Evolutionary conservation across 1,140 invertebrate genomes (phyloP), one percentile per base, ranked within the genome.

Genomic region (Cydia amplana): DNA sequence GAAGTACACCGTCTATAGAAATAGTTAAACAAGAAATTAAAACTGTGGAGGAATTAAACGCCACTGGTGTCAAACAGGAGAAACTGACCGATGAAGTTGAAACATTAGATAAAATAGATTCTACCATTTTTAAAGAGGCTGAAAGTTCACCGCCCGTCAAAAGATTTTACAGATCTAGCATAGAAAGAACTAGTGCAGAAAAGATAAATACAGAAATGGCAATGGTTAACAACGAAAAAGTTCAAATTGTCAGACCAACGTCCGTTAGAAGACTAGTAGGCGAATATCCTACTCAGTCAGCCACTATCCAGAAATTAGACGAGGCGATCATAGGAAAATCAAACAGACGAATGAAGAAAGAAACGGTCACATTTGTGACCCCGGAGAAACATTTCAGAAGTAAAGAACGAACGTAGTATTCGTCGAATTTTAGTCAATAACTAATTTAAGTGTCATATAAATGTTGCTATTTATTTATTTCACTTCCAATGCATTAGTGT

Each of bases 391-490:
- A 84, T 20, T 75, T 79, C 76, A 74, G 77, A 78, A 85, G 81
- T 80, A 78, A 75, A 79, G 77, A 80, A 75, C 79, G 82, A 83
- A 88, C 88, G 77, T 91, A 91, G 87, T 82, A 76, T 77, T 77
- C 80, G 83, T 70, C 78, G 78, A 70, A 76, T 76, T 32, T 78
- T 90, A 91, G 88, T 89, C 85, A 88, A 88, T 86, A 85, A 82
- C 79, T 84, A 82, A 77, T 82, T 79, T 85, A 85, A 87, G 86
- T 88, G 86, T 88, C 88, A 89, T 88, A 74, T 75, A 86, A 83
- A 84, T 82, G 82, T 79, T 78, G 80, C 86, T 84, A 92, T 83
- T 91, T 91, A 90, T 91, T 90, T 89, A 90, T 90, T 88, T 82
- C 81, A 76, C 55, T 67, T 78, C 83, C 79, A 80, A 85, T 85